Percentiles rank a stretch among this genome's conserved stretches.
These are phyloP conservation scores for Athetis lepigone DNA, from an alignment of 2,888 invertebrate species.

Conservation along the genomic window DNA sequence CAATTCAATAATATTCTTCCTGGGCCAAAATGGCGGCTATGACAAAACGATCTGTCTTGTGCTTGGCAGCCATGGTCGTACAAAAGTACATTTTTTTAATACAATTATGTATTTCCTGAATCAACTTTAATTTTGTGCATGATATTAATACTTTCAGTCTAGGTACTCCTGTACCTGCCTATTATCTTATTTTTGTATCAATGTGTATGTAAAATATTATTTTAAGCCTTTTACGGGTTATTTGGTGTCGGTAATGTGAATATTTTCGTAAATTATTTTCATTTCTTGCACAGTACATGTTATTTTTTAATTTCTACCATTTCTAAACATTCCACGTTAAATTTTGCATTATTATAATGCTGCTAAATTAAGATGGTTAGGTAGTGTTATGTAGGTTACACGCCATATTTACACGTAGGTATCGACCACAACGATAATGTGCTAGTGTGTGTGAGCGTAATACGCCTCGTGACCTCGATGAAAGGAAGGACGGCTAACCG, in stretches of 20 bases:
- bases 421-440: constrained; percentile 62
- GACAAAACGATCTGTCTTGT: constrained; percentile 45
- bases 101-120: constrained; percentile 18
- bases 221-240: constrained; percentile 39
- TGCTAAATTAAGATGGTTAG: constrained; percentile 71
- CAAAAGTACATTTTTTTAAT: constrained; percentile 20
- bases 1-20: constrained; percentile 47
- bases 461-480: constrained; percentile 86
- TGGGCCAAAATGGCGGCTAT: constrained; percentile 76
- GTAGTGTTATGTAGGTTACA: constrained; percentile 59
- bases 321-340: constrained; percentile 13
- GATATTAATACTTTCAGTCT: constrained; percentile 50
- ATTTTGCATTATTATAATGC: constrained; percentile 70
- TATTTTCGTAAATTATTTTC: constrained; percentile 31
- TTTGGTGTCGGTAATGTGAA: constrained; percentile 63
- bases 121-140: constrained; percentile 63
- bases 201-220: constrained; percentile 47
- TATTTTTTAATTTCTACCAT: constrained; percentile 28
- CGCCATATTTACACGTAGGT: constrained; percentile 62
- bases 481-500: constrained; percentile 81
- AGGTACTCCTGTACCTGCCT: constrained; percentile 18
- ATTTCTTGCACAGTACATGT: constrained; percentile 44
- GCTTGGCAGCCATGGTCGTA: constrained; percentile 51
- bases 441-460: constrained; percentile 84
- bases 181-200: constrained; percentile 16